Conservation (phyloP, 1,140 invertebrate genomes). For the Lepidotrigona ventralis region DNA sequence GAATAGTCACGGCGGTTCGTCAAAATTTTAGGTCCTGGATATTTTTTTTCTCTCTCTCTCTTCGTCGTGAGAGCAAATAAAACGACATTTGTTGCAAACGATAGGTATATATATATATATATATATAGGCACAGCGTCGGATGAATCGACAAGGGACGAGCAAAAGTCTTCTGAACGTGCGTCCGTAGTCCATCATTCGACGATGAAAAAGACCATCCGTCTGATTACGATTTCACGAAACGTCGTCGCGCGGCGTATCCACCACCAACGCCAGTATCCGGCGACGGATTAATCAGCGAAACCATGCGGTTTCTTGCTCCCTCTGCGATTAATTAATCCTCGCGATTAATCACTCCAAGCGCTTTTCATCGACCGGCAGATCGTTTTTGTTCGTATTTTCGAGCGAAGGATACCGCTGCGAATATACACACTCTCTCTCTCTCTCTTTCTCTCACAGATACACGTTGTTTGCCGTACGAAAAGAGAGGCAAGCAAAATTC, state of each 20-base stretch:
- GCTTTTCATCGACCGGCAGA: conserved; percentile 56
- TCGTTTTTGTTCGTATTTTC: conserved; percentile 52
- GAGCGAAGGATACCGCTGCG: background rate
- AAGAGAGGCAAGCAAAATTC: background rate
- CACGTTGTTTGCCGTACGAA: background rate
- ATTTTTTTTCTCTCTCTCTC: too few relatives aligned
- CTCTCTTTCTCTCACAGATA: too few relatives aligned
- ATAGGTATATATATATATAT: too few relatives aligned
- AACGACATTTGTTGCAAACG: too few relatives aligned
- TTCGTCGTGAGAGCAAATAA: too few relatives aligned
- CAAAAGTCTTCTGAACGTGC: conserved; percentile 49
- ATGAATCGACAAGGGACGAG: conserved; percentile 38
- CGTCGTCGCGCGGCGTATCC: conserved; percentile 32
- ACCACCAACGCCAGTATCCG: background rate
- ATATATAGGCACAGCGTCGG: background rate
- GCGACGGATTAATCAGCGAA: conserved; percentile 63
- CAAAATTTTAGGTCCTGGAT: too few relatives aligned
- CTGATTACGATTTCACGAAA: conserved; percentile 70
- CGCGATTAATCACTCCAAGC: conserved; percentile 64
- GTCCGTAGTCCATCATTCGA: conserved; percentile 58
- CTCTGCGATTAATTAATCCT: conserved; percentile 68
- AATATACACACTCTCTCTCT: background rate
- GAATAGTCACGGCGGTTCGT: too few relatives aligned
- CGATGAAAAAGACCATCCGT: conserved; percentile 71
- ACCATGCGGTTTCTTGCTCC: conserved; percentile 63